phyloP scores from a whole-genome alignment of 1,140 invertebrate genomes.

The Mercenaria mercenaria region DNA sequence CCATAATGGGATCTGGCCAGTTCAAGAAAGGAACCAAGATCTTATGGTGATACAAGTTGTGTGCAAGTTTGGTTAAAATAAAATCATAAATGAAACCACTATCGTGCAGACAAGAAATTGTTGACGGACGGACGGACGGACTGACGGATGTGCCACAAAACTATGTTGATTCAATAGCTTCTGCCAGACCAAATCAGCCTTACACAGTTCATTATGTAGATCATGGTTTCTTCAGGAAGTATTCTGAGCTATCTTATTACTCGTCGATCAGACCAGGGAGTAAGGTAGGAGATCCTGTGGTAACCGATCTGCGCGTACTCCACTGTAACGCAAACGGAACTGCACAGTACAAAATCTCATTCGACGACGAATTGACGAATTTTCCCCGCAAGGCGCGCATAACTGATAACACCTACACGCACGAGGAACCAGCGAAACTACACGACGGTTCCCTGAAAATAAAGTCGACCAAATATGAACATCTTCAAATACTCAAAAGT shows the following conservation, averaged over 20 bases:
- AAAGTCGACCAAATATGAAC: conserved; percentile 13
- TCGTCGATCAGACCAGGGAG: conserved; percentile 10
- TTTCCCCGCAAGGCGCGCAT: not conserved
- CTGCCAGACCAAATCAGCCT: not conserved
- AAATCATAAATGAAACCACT: too few species aligned
- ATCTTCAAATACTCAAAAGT: conserved; percentile 36
- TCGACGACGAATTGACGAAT: conserved; percentile 19
- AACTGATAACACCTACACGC: not conserved
- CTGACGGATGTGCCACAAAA: conserved; percentile 25
- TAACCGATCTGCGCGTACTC: conserved; percentile 30
- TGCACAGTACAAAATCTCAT: conserved; percentile 8
- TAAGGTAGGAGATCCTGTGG: conserved; percentile 18
- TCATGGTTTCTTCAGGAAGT: conserved; percentile 23
- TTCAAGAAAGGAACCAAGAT: too few species aligned
- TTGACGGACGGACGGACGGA: too few species aligned
- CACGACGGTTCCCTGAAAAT: conserved; percentile 19
- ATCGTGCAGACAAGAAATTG: too few species aligned
- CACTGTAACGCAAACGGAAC: conserved; percentile 1
- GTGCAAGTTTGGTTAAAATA: too few species aligned
- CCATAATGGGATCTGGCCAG: too few species aligned
- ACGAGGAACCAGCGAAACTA: conserved; percentile 4
- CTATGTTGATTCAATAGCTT: conserved; percentile 26
- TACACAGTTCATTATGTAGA: conserved; percentile 23
- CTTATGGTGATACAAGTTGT: too few species aligned
- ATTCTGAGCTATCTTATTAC: conserved; percentile 17